Evolutionary conservation across 2,888 invertebrate genomes (phyloP), one percentile per base, ranked within the genome.

Genomic region (Noctuana brunneofusca): DNA sequence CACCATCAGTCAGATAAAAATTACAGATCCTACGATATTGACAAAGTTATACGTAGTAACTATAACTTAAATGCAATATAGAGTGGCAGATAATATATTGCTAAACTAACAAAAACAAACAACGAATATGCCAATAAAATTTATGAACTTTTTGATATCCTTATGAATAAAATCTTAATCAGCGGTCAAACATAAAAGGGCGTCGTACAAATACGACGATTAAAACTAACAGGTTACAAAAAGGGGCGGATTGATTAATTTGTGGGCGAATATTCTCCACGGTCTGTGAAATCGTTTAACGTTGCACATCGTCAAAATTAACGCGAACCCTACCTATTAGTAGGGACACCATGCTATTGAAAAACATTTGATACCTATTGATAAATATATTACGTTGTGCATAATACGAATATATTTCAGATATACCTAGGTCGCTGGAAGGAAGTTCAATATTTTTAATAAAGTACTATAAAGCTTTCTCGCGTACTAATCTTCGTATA

Each of bases 81-180:
- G 14, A 0, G 6, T 24, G 14, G 14, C 49, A 49, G 22, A 49
- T 49, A 24, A 24, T n/a, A 22, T 16, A 27, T 30, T 30, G n/a
- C 20, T 32, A 49, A 49, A 30, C 24, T 27, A 14, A 50, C 22
- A 50, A 22, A 32, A 58, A 54, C 46, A 16, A 80, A 81, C 76
- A 74, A 48, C 56, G 22, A 63, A 59, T 65, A 67, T 64, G 65
- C 48, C 43, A 46, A 55, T 46, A 38, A 12, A n/a, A 32, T 9
- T 41, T 58, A 55, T 54, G 18, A 38, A 27, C 11, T 49, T 54
- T 48, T 62, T 62, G 48, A 71, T 69, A 69, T 68, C 72, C 71
- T 78, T 83, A 90, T 90, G 89, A 89, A 91, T 91, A 91, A 90
- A 89, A 90, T 87, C 90, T 91, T 86, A 90, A 89, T 91, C 78